Evolutionary conservation across 2,113 vertebrate species (phyloP), one percentile per base, ranked within the genome.

Genomic region (Rissa tridactyla): DNA sequence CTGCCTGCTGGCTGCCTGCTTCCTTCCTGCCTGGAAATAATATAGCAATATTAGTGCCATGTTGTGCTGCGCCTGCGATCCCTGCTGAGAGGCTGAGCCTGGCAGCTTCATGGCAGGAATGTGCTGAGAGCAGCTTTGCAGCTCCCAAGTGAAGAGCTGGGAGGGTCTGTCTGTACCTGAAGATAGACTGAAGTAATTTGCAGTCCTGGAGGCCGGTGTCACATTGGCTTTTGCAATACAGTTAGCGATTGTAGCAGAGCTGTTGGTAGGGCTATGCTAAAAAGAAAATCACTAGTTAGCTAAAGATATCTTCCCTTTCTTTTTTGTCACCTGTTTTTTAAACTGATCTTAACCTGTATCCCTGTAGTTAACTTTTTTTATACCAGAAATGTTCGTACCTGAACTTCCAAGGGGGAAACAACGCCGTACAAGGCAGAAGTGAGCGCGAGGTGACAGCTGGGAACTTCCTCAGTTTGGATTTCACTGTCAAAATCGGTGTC

Each of bases 171-270:
- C 58, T 80, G 52, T 14, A 38, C 44, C 52, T 66, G 64, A 10
- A 60, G 75, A 34, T 9, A 34, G 66, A 16, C 66, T 16, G 36
- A 11, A 66, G 27, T 34, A 12, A 14, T n/a, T 19, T 60, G 54
- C 54, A 1, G 1, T 17, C 7, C 26, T 9, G 27, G 23, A 34
- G 46, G 26, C 54, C 29, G 38, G 12, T 22, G 49, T n/a, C 64
- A 10, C 16, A 0, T 10, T 21, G 23, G n/a, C 55, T 70, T 40
- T 9, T 6, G 29, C 13, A 13, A 3, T 16, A 2, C 46, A 9
- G 52, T 34, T 23, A 19, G 38, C 32, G 46, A 5, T 22, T 34
- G 26, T 13, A 27, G 69, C 5, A 20, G 52, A 58, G 51, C 58
- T 72, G 5, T 25, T 16, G 20, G 32, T 22, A 32, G 52, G 52